Evolutionary conservation across 2,888 invertebrate species (phyloP).

Genomic region (Phengaris alcon): DNA sequence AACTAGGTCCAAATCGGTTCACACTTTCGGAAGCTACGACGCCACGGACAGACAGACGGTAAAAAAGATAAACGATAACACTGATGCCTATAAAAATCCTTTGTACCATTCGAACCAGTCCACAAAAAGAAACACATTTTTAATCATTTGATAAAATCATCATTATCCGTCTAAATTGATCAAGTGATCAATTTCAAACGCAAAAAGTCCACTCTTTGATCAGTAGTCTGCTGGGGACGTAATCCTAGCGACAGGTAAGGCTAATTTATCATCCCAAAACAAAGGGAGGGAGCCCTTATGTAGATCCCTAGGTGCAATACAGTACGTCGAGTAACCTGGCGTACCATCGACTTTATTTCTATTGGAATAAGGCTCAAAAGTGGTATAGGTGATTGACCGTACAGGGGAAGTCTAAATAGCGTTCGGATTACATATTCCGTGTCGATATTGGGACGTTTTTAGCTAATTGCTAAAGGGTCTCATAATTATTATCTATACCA

Average conservation of each 20-base stretch:
- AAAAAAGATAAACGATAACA: too few species aligned
- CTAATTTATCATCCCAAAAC: constrained; percentile 77
- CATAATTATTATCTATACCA: not conserved
- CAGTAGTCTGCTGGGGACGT: constrained; percentile 59
- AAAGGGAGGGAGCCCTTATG: constrained; percentile 56
- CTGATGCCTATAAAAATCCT: constrained; percentile 21
- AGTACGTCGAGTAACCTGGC: not conserved
- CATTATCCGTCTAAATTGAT: constrained; percentile 58
- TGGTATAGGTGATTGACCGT: not conserved
- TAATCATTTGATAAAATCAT: not conserved
- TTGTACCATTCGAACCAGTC: not conserved
- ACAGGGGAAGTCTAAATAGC: constrained; percentile 58
- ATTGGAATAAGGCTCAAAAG: constrained; percentile 40
- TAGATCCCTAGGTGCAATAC: constrained; percentile 39
- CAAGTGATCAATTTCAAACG: constrained; percentile 68
- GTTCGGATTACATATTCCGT: constrained; percentile 25
- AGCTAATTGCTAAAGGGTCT: constrained; percentile 12
- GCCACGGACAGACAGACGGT: too few species aligned
- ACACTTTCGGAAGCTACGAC: too few species aligned
- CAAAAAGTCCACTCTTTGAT: constrained; percentile 59
- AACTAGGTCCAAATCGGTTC: too few species aligned
- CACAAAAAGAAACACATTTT: too few species aligned
- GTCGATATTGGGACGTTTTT: constrained; percentile 11
- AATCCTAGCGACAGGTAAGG: constrained; percentile 75
- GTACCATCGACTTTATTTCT: not conserved